phyloP scores from a whole-genome alignment of 2,113 vertebrate species.

The Glareola pratincola region DNA sequence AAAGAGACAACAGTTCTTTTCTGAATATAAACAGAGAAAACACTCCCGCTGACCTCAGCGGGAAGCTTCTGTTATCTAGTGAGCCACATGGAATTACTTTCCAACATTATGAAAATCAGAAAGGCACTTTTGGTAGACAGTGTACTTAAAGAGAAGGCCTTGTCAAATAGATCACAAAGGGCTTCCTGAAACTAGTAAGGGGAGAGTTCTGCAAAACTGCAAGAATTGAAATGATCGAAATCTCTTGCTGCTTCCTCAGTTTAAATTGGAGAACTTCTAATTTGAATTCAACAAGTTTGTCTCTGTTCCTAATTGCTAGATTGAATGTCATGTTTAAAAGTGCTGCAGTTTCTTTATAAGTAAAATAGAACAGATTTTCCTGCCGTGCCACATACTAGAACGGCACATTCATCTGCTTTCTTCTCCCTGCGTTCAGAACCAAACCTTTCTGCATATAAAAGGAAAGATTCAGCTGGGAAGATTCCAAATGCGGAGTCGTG shows the following conservation, averaged over 20 bases:
- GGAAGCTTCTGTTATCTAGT: neutral
- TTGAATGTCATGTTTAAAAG: neutral
- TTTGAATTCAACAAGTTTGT: neutral
- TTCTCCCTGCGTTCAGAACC: conserved; percentile 40
- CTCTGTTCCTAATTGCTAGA: neutral
- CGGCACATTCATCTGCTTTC: neutral
- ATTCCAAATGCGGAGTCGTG: conserved; percentile 80
- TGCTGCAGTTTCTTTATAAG: neutral
- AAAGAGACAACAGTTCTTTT: neutral
- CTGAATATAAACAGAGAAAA: neutral
- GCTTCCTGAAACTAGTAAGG: neutral
- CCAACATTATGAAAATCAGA: neutral
- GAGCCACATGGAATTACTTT: neutral
- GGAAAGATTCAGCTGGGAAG: conserved; percentile 82
- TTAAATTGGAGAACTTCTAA: neutral
- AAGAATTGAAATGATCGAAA: neutral
- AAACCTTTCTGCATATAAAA: conserved; percentile 78
- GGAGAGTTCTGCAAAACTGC: neutral
- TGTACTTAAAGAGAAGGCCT: neutral
- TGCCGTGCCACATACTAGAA: conserved; percentile 12
- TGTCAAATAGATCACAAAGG: neutral
- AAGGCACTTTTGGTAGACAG: neutral
- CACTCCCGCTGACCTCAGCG: neutral
- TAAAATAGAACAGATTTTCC: neutral
- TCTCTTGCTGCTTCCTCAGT: neutral